Base-by-base conservation (phyloP, 2,113 vertebrate genomes). In the Micronycteris hirsuta region DNA sequence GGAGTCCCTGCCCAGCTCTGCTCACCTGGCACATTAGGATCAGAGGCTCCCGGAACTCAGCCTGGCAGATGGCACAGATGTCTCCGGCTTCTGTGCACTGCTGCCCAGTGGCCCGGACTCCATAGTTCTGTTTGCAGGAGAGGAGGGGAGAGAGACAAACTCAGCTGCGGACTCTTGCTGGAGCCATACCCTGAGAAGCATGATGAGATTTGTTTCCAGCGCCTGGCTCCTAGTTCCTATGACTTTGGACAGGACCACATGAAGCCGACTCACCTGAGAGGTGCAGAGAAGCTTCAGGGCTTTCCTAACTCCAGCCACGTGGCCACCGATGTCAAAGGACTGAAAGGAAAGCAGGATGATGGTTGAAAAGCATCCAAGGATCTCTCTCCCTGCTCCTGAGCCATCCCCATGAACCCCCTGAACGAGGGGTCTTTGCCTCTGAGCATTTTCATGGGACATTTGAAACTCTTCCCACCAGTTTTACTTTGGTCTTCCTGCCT, bases 261-360 rank as follows among this genome's bases (percentile, higher is more conserved):
- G 15, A 63, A 68, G 49, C 47, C 8, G 12, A 78, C 99, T 98
- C 86, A 99, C 99, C 99, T 99, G 99, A 33, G 99, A 98, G 89
- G 99, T 99, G 96, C 99, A 99, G 20, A 99, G 98, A 65, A 99
- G 98, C 73, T 98, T 98, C 95, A 99, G 80, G 0, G 99, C 99
- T 97, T 99, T 99, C 77, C 99, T 98, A 49, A 99, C 98, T 10
- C 99, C 99, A 4, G 99, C 99, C 83, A 99, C 81, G 0, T 99
- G 99, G 74, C 99, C 99, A 92, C 99, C 99, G 96, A 99, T 98
- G 97, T 99, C 99, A 70, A 99, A 99, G 5, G 99, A 99, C 99
- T 99, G 98, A 68, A 98, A 98, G 15, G 28, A 97, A 93, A 86
- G 78, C 4, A 74, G 73, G 26, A n/a, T 0, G 3, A 67, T 20